phyloP scores from a whole-genome alignment of 2,113 vertebrate genomes.

The Otis tarda region DNA sequence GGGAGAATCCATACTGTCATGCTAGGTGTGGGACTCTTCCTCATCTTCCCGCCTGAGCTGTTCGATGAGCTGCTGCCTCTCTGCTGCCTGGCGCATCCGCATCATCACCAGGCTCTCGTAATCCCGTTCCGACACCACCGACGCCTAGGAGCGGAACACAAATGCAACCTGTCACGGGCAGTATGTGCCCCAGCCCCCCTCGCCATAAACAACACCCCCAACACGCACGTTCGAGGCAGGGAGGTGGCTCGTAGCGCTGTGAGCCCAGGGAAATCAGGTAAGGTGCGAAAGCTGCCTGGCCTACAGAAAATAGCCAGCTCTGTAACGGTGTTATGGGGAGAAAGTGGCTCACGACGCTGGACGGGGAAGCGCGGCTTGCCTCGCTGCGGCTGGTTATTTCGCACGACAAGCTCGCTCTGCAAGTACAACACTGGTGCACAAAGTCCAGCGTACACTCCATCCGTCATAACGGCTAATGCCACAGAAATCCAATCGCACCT shows the following conservation, averaged over 20 bases:
- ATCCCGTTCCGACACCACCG: slow-evolving; percentile 85
- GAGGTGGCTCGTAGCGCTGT: accelerated
- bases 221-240: accelerated
- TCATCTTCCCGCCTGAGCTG: slow-evolving; percentile 88
- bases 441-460: not conserved
- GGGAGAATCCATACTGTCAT: not conserved
- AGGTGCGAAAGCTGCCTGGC: not conserved
- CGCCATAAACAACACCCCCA: not conserved
- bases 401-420: not conserved
- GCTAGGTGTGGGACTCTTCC: slow-evolving; percentile 74
- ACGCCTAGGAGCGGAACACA: slow-evolving; percentile 66
- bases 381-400: accelerated
- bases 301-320: not conserved
- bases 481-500: not conserved
- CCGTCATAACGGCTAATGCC: not conserved
- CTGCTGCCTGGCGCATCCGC: slow-evolving; percentile 93
- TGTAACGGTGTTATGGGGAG: accelerated
- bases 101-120: slow-evolving; percentile 97
- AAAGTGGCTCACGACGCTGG: accelerated
- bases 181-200: accelerated
- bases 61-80: slow-evolving; percentile 90
- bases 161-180: not conserved
- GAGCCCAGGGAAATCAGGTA: not conserved
- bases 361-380: not conserved
- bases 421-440: not conserved